Conservation (phyloP, 2,888 invertebrate species). For the Microdon myrmicae region DNA sequence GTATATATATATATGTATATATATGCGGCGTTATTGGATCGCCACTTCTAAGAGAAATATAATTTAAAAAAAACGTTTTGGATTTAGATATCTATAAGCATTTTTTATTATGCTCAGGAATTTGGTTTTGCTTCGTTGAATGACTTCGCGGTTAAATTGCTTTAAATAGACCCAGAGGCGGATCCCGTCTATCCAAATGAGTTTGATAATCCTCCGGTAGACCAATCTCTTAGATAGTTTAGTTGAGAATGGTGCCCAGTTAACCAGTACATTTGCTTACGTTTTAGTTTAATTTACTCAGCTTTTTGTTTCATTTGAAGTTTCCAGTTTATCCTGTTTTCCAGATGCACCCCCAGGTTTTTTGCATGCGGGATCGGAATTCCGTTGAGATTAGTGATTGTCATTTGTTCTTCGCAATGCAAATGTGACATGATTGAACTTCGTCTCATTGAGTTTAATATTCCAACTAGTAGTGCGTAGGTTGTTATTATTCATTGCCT, state of each 20-base stretch:
- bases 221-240: background rate
- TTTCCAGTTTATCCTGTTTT: background rate
- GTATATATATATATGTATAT: no score
- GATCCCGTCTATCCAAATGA: background rate
- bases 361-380: background rate
- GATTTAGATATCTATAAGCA: no score
- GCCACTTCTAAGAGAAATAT: no score
- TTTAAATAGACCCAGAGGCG: background rate
- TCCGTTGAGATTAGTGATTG: background rate
- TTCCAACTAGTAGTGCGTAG: no score
- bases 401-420: background rate
- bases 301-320: no score
- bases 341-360: background rate
- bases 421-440: no score
- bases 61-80: no score
- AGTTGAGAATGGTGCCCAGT: background rate
- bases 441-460: no score
- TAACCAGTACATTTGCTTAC: background rate
- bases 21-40: no score
- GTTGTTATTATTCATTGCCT: background rate
- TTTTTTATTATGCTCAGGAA: no score
- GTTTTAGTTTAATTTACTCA: background rate
- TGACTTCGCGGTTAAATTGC: no score
- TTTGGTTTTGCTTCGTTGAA: no score
- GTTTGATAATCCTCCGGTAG: background rate